Conservation (phyloP, 2,113 vertebrate species). For the Misgurnus anguillicaudatus region DNA sequence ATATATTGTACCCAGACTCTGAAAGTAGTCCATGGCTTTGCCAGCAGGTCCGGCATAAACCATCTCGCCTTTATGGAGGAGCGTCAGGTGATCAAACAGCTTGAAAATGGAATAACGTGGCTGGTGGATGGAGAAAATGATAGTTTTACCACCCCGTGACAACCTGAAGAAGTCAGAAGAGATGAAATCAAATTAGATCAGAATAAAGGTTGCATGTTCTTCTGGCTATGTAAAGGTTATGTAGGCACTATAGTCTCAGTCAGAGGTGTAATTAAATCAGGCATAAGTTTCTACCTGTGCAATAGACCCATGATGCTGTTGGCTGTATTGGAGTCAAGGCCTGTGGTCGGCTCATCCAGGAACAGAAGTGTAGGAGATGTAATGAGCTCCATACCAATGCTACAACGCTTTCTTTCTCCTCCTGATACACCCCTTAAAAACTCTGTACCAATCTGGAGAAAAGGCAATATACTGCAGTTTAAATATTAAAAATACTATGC, state of each 20-base stretch:
- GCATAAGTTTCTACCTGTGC: slow-evolving; percentile 63
- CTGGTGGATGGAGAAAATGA: slow-evolving; percentile 83
- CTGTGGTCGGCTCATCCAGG: slow-evolving; percentile 81
- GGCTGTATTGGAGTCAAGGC: slow-evolving; percentile 80
- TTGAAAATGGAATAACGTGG: slow-evolving; percentile 80
- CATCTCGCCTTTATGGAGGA: slow-evolving; percentile 78
- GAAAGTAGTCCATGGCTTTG: slow-evolving; percentile 65
- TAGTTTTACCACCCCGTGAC: slow-evolving; percentile 73
- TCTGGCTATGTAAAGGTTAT: neutral
- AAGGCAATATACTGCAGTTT: neutral
- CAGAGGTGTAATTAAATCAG: neutral
- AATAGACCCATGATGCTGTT: slow-evolving; percentile 75
- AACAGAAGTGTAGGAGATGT: slow-evolving; percentile 77
- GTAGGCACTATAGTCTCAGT: neutral
- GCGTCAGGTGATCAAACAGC: slow-evolving; percentile 76
- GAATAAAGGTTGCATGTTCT: neutral
- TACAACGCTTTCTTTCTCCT: slow-evolving; percentile 80
- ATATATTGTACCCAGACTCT: slow-evolving; percentile 25
- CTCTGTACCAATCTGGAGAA: slow-evolving; percentile 76
- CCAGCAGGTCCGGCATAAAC: slow-evolving; percentile 70
- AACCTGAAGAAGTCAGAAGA: slow-evolving; percentile 59
- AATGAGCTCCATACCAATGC: slow-evolving; percentile 81
- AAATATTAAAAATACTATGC: no score
- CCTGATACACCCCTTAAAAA: slow-evolving; percentile 78
- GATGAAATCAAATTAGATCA: neutral